Evolutionary conservation across 2,113 vertebrate species (phyloP).

Genomic region (Alouatta palliata): DNA sequence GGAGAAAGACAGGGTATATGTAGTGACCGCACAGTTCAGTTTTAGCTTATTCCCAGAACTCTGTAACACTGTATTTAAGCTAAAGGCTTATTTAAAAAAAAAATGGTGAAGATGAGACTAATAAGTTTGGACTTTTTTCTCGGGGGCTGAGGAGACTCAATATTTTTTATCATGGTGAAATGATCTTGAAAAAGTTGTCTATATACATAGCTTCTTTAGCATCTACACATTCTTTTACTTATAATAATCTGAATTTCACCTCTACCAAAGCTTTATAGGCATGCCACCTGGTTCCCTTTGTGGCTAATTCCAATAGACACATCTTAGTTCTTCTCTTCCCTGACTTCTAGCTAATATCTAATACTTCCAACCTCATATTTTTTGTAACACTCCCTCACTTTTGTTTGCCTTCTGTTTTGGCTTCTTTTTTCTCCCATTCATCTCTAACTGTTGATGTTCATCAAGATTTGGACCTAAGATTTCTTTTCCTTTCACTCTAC

Average conservation of each 20-base stretch:
- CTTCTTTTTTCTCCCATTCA: neutral
- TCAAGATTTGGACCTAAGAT: neutral
- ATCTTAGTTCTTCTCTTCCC: neutral
- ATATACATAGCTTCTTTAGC: neutral
- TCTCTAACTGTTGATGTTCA: neutral
- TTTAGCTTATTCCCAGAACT: neutral
- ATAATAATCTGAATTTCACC: neutral
- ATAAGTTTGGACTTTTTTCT: neutral
- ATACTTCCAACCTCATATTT: neutral
- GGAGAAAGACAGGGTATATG: neutral
- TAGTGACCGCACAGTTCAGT: neutral
- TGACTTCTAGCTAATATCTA: neutral
- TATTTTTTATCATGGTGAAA: neutral
- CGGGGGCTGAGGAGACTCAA: neutral
- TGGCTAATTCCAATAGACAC: neutral
- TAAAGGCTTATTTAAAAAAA: neutral
- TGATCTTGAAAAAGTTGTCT: neutral
- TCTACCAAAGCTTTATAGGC: neutral
- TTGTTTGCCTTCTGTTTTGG: neutral
- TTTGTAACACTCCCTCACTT: neutral
- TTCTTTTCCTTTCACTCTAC: neutral
- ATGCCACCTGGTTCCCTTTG: neutral
- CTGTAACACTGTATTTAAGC: neutral
- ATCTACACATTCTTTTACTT: neutral
- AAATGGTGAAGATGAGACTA: neutral